Base-by-base conservation (phyloP, 1,140 invertebrate species). In the Drosophila erecta region DNA sequence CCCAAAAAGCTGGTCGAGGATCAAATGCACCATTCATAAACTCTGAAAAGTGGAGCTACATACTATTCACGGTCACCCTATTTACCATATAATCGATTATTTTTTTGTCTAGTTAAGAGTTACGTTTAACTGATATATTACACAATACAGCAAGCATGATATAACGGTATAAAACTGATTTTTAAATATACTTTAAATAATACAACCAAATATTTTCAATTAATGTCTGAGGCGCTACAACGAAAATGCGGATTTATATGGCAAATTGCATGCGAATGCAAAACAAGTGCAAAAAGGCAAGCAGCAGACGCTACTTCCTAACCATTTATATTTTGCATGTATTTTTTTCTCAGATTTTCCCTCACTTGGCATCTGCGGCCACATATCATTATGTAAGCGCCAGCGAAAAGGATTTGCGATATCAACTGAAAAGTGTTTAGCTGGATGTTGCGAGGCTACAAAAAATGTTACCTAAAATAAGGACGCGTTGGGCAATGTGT, bases 381-480 rank as follows among this genome's bases (percentile, higher is more conserved):
- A 86, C 80, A 86, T 86, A 83, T 86, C 80, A 86, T 83, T 84
- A 80, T 83, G 80, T 84, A 84, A 77, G 80, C 77, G 77, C 74
- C 55, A 71, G 79, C 69, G 53, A 76, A 84, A 81, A 85, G 81
- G 81, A 87, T 87, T 87, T 85, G 76, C 81, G 81, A 84, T 87
- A 83, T 81, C 69, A 81, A 78, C 74, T 78, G 80, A 83, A 83
- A 83, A 81, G 80, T 81, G 75, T 75, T 83, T 83, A 81, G 80
- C 38, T 55, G 14, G 38, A 17, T 37, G 17, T 24, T 17, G 44
- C 12, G 20, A 15, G n/a, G 11, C 38, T 40, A 55, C 35, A 57
- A 57, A 43, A 43, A 57, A 44, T 38, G 33, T 10, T 54, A n/a
- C 4, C 20, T 54, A 40, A 54, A 54, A 54, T 38, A 3, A 7